These are phyloP conservation scores for Dipodomys ordii DNA, from an alignment of 2,113 vertebrate species.

Conservation along the genomic window DNA sequence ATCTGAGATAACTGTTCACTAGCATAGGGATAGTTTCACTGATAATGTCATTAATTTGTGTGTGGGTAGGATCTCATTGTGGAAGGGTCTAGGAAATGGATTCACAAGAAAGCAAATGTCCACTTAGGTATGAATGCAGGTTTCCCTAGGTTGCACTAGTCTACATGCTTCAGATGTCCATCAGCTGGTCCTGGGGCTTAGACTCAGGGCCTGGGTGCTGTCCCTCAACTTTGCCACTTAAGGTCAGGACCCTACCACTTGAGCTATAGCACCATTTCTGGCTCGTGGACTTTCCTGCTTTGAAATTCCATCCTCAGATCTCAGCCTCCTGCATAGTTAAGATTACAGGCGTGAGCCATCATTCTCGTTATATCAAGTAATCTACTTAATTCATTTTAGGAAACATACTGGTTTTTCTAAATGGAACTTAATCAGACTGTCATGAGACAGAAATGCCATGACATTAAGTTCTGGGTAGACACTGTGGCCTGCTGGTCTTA, in stretches of 20 bases:
- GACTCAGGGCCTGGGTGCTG: no score
- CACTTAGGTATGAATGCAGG: not conserved
- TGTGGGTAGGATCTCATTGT: not conserved
- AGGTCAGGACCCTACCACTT: no score
- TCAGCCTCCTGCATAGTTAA: no score
- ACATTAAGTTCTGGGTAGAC: not conserved
- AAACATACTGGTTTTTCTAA: not conserved
- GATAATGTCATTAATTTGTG: not conserved
- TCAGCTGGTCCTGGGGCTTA: not conserved
- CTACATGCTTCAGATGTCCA: not conserved
- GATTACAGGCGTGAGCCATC: no score
- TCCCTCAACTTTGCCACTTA: no score
- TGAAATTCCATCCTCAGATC: no score
- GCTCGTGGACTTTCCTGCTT: no score
- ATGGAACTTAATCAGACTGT: not conserved
- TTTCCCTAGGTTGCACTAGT: not conserved
- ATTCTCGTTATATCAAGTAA: conserved; percentile 51
- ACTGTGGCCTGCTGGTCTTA: not conserved
- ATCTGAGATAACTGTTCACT: not conserved
- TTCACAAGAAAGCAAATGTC: not conserved
- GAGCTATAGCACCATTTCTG: no score
- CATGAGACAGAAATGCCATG: conserved; percentile 25
- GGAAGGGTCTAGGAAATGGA: not conserved
- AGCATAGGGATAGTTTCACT: not conserved
- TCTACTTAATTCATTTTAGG: conserved; percentile 37